Base-by-base conservation (phyloP, 2,797 vertebrate genomes). In the Naso thynnoides region DNA sequence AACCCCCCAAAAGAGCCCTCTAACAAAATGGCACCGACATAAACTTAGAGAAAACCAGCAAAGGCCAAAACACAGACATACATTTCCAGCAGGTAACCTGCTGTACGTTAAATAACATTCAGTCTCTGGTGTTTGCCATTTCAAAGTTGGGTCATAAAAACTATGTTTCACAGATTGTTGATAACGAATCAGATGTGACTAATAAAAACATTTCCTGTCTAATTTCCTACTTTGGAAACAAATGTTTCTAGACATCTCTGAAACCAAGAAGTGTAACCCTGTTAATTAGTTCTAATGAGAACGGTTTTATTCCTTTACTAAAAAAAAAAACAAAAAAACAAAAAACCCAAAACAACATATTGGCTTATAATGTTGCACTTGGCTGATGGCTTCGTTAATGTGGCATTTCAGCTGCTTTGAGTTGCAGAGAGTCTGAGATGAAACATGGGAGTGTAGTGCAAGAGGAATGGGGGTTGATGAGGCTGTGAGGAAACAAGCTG, bases 381-480 rank as follows among this genome's bases (percentile, higher is more conserved):
- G 82, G 85, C 86, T 90, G 83, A 93, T 91, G 91, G 89, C 89
- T 93, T 92, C 42, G 70, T 87, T 85, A 83, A 90, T 78, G 85
- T 89, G 86, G 85, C 86, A 82, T 83, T 81, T 86, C 73, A 81
- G 86, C 79, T 88, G 77, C 62, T 79, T 70, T 47, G 75, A 70
- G 23, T 71, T 73, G 47, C 71, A 38, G 54, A 73, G 74, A 33
- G 55, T 88, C 73, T 86, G 62, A 76, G 62, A 79, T 70, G 33
- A 87, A 75, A 83, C 59, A 71, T 68, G 41, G 74, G 65, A 66
- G 57, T 76, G 78, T 76, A 79, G 86, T 84, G 73, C 74, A 77
- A 67, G 59, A 82, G 45, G 57, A 64, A 61, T 14, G 73, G 63
- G 64, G 53, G 58, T 54, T 24, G 72, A 64, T 58, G 83, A 56